Percentiles rank a stretch among this genome's conserved stretches.
These are phyloP conservation scores for Mactra quadrangularis DNA, from an alignment of 1,140 invertebrate genomes.

Conservation along the genomic window DNA sequence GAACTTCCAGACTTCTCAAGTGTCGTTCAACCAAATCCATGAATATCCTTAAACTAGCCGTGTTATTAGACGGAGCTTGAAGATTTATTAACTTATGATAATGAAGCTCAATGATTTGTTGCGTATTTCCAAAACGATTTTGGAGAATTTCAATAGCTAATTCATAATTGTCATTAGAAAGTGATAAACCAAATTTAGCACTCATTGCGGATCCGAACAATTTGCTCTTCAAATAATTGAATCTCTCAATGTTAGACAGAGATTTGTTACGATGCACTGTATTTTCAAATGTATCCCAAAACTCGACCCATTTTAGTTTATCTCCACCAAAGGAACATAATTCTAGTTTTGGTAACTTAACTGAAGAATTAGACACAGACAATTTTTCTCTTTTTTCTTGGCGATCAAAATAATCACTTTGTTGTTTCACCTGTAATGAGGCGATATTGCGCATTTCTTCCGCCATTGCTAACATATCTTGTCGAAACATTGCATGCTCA, in stretches of 20 bases:
- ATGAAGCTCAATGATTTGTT: neutral
- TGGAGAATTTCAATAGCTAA: neutral
- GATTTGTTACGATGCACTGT: neutral
- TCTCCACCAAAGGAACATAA: neutral
- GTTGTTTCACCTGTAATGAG: neutral
- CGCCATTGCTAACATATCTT: neutral
- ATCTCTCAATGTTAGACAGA: neutral
- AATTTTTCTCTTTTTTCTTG: conserved; percentile 1
- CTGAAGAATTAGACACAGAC: too few relatives aligned
- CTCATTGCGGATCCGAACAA: neutral
- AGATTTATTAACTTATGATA: neutral
- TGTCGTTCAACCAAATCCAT: neutral
- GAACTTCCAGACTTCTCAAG: conserved; percentile 4
- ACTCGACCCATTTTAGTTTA: conserved; percentile 2
- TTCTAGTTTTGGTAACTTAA: conserved; percentile 10
- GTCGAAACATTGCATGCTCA: neutral
- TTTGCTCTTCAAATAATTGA: conserved; percentile 1
- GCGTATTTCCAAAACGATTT: neutral
- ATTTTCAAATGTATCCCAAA: conserved; percentile 20
- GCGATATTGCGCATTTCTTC: conserved; percentile 3
- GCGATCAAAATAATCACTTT: conserved; percentile 4
- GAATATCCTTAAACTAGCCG: neutral
- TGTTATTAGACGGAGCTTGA: neutral
- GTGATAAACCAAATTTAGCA: neutral
- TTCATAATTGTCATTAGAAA: conserved; percentile 2